Base-by-base conservation (phyloP, 2,888 invertebrate genomes). In the Oxycera nigricornis region DNA sequence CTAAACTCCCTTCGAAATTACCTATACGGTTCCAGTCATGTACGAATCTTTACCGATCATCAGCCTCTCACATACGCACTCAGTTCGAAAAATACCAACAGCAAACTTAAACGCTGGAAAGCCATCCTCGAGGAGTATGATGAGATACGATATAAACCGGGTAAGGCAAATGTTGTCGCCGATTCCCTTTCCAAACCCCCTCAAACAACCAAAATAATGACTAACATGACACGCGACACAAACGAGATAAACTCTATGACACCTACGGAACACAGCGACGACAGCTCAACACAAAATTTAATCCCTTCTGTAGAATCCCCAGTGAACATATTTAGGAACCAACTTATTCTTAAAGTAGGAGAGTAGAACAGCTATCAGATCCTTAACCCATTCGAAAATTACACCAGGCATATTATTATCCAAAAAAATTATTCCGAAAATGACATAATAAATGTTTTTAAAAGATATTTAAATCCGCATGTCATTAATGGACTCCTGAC, bases 71-170 rank as follows among this genome's bases (percentile, higher is more conserved):
- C 76, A 46, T 11, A 46, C 46, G 46, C 46, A 3, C 6, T 65
- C 1, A 76, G 76, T 20, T 55, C 72, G 3, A 77, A 76, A 72
- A 77, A 77, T 24, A 62, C 67, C 14, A 20, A 72, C n/a, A 46
- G 46, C 46, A 46, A 46, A 46, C 11, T 46, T 3, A 46, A 46
- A 17, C 46, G 46, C 46, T 46, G 46, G 46, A 46, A 46, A 17
- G 46, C 46, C 46, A 14, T 11, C 11, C 14, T 46, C 3, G 46
- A 14, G 14, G 46, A 46, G 14, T 3, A 46, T 46, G 17, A 46
- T 11, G 46, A 46, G 17, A 14, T 59, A 59, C 70, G 30, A 50
- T 55, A 72, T 35, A 55, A 72, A 20, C 55, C 72, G 3, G 72
- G 55, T 17, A 72, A 55, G 20, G 22, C 55, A 14, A 72, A 74